Base-by-base conservation (phyloP, 2,888 invertebrate genomes). In the Penaeus monodon region DNA sequence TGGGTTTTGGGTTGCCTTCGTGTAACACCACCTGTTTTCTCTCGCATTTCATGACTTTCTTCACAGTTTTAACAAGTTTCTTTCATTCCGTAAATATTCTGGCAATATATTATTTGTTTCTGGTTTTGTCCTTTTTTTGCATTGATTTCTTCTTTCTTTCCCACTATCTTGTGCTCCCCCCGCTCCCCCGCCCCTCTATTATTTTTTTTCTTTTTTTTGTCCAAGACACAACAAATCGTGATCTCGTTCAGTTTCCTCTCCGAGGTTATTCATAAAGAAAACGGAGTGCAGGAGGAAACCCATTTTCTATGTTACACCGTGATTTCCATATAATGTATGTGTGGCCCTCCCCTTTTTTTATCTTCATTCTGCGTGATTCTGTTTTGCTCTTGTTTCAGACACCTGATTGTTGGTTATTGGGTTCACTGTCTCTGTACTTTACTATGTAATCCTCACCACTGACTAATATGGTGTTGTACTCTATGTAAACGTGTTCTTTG, bases 201-300 rank as follows among this genome's bases (percentile, higher is more conserved):
- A n/a, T n/a, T n/a, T n/a, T n/a, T n/a, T n/a, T n/a, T n/a, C n/a
- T n/a, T 27, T 63, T 74, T 64, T 27, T 65, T 24, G 38, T 27
- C 29, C 27, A 81, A 81, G 68, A 70, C 81, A 81, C 81, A 81
- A 81, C 49, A 70, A 81, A 81, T 81, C 70, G 81, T 81, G 81
- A 44, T 70, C 57, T 57, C 57, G 57, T 57, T 57, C 57, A 57
- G 57, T 57, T 57, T 57, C 57, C 57, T 12, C 57, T 57, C 57
- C 57, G 57, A 57, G 57, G 57, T 66, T 57, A 49, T 76, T 33
- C 49, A 27, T 33, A 44, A n/a, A 24, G n/a, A 44, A 24, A 44
- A 49, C 20, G 76, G 38, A 76, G 14, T 44, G 38, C 44, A 38
- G 24, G 44, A 24, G 14, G 44, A 49, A 44, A n/a, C 22, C 44